These are phyloP conservation scores for Laupala kohalensis DNA, from an alignment of 1,140 invertebrate genomes.

Conservation along the genomic window DNA sequence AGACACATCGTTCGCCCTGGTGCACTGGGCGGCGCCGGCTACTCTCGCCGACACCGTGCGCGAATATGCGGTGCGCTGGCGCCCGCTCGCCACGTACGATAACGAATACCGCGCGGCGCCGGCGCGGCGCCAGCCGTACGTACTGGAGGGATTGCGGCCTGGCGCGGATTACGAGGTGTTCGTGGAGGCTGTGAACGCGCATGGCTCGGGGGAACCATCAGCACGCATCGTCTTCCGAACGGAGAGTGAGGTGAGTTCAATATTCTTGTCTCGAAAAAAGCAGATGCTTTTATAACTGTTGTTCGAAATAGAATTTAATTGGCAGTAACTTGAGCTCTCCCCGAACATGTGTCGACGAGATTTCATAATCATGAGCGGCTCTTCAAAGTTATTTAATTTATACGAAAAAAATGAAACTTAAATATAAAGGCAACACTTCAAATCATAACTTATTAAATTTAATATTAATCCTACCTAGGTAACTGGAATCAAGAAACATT, in stretches of 20 bases:
- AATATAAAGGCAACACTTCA: no score
- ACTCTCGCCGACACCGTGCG: conserved; percentile 53
- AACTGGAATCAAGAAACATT: no score
- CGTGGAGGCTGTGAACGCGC: conserved; percentile 64
- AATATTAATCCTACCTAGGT: no score
- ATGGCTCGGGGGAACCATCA: conserved; percentile 60
- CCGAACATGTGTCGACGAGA: no score
- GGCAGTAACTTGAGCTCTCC: no score
- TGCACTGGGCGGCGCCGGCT: conserved; percentile 63
- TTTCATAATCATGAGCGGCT: no score
- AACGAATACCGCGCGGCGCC: conserved; percentile 24
- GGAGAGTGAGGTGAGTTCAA: conserved; percentile 8
- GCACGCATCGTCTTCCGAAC: conserved; percentile 59
- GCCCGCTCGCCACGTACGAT: conserved; percentile 30
- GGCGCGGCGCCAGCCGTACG: conserved; percentile 47
- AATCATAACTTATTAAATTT: no score
- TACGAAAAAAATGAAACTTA: no score
- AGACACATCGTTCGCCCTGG: conserved; percentile 56
- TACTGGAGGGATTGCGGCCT: conserved; percentile 56
- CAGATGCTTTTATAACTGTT: no score
- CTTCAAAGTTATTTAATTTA: no score
- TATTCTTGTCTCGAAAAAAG: no score
- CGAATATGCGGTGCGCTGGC: conserved; percentile 53
- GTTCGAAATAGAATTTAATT: no score
- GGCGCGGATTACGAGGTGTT: conserved; percentile 68